Conservation (phyloP, 2,113 vertebrate species). For the Percopsis transmontana region DNA sequence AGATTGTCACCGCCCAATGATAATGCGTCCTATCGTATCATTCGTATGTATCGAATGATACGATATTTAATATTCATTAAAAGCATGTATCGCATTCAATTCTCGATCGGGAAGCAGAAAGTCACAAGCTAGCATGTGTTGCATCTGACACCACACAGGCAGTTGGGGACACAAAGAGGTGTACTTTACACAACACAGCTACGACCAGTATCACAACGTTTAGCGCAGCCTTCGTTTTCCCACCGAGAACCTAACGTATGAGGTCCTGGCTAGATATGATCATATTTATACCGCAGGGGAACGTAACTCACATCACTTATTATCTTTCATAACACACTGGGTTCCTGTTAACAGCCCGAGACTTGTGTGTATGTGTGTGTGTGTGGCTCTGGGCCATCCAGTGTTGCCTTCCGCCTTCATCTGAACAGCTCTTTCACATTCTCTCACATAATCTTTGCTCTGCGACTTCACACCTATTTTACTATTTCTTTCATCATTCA, state of each 20-base stretch:
- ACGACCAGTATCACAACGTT: conserved; percentile 9
- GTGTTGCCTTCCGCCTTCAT: not conserved
- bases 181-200: conserved; percentile 17
- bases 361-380: not conserved
- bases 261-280: conserved; percentile 38
- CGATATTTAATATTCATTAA: no score
- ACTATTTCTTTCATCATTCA: no score
- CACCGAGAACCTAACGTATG: conserved; percentile 4
- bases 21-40: no score
- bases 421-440: conserved; percentile 20
- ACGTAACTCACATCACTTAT: conserved; percentile 54
- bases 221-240: conserved; percentile 17
- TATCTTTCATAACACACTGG: conserved; percentile 51
- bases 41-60: no score
- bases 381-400: not conserved
- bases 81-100: no score
- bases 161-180: no score
- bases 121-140: no score
- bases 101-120: no score
- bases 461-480: conserved; percentile 33
- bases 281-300: conserved; percentile 37
- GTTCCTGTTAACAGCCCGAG: conserved; percentile 15
- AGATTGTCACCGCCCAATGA: no score
- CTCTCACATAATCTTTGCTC: conserved; percentile 35
- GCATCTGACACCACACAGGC: no score